Percentiles rank a stretch among this genome's conserved stretches.
Conservation (phyloP, 2,797 vertebrate genomes). For the Craterocephalus amniculus region DNA sequence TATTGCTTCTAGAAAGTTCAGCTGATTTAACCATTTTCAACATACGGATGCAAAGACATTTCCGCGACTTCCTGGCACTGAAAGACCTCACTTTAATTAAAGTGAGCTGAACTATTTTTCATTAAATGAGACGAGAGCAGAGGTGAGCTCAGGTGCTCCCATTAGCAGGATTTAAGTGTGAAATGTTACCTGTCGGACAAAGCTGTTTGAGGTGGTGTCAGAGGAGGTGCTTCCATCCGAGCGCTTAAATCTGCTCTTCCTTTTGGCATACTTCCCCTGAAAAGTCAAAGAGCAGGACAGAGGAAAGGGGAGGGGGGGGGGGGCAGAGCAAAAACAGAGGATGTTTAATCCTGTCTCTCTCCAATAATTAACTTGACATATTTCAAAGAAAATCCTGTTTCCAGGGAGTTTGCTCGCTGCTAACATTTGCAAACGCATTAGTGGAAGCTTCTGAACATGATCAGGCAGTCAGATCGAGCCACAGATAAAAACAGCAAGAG, state of each 20-base stretch:
- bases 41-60: background rate
- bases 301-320: background rate
- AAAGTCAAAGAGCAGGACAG: constrained; percentile 3
- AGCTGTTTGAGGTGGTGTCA: constrained; percentile 98
- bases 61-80: background rate
- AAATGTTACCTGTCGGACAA: constrained; percentile 92
- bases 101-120: constrained; percentile 43
- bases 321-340: constrained; percentile 15
- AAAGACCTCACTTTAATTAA: constrained; percentile 26
- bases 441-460: constrained; percentile 43
- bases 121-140: constrained; percentile 36
- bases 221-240: constrained; percentile 97
- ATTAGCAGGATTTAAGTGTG: constrained; percentile 45
- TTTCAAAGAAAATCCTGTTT: constrained; percentile 35
- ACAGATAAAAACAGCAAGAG: constrained; percentile 39
- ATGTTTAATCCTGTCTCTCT: constrained; percentile 33
- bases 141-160: constrained; percentile 20
- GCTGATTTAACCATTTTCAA: background rate
- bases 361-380: constrained; percentile 35
- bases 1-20: background rate
- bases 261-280: constrained; percentile 93
- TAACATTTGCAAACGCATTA: constrained; percentile 35
- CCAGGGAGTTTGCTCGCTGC: constrained; percentile 20
- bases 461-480: constrained; percentile 37
- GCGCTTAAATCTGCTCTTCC: constrained; percentile 95